Base-by-base conservation (phyloP, 2,888 invertebrate species). In the Lottia scabra region DNA sequence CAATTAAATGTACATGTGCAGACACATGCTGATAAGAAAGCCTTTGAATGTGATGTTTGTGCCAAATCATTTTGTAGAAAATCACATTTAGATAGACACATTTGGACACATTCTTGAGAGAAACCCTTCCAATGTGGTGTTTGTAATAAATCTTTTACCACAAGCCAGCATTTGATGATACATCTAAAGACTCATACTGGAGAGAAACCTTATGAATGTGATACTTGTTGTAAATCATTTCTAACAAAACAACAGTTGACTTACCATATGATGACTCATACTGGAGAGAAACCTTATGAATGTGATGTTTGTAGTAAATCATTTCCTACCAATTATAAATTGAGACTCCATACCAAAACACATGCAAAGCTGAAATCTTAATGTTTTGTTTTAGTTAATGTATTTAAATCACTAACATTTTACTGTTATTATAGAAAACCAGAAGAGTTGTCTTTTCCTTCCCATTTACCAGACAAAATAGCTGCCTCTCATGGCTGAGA, bases 171-270 rank as follows among this genome's bases (percentile, higher is more conserved):
- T 16, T 45, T 68, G 16, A 65, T 56, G 26, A 23, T 46, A 23
- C 75, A 77, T 45, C 48, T 64, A 38, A 64, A 72, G 19, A 71
- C 45, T n/a, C 77, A 75, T 68, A 72, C 73, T 8, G 65, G 65
- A 5, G 75, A 77, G 12, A 73, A 73, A 27, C 75, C 74, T 5
- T 75, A 70, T 65, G 64, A 66, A 15, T 75, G 75, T 23, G 48
- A 73, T 13, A 30, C 63, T 19, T 77, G 74, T 64, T 66, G 65
- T 27, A 62, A 68, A 10, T 63, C 65, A 5, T 75, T 74, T 67
- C 65, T 74, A 2, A 56, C 71, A 23, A 62, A 45, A 30, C 38
- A 65, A 8, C 65, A 70, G 43, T 43, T 69, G 6, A 63, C 66
- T 15, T 45, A 62, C 1, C 69, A 71, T 15, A 67, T 63, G 69